These are phyloP conservation scores for Vannuccia rotundouncinata DNA, from an alignment of 2,888 invertebrate species.

Conservation along the genomic window DNA sequence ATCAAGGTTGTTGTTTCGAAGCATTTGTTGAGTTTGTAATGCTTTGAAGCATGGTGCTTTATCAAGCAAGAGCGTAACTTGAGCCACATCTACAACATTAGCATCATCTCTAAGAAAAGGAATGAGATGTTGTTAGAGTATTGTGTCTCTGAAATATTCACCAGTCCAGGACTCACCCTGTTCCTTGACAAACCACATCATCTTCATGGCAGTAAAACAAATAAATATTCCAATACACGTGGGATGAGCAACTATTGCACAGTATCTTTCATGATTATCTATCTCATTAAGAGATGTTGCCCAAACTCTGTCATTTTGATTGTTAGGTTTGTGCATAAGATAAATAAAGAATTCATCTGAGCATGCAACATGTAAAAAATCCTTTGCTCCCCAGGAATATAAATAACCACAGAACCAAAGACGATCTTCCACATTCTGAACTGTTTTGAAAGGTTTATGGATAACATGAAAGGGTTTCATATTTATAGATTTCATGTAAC, in stretches of 20 bases:
- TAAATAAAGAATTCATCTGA: not conserved
- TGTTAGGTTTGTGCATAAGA: not conserved
- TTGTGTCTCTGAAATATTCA: not conserved
- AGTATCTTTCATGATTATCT: not conserved
- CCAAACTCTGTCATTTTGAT: constrained; percentile 7
- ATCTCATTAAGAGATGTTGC: constrained; percentile 2
- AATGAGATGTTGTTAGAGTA: not conserved
- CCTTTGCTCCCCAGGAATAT: not conserved
- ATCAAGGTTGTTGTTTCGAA: not conserved
- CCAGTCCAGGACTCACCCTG: constrained; percentile 2
- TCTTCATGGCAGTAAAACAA: not conserved
- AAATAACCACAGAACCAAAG: constrained; percentile 7
- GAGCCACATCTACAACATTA: not conserved
- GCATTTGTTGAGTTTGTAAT: not conserved
- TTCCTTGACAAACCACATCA: not conserved
- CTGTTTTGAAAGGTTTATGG: not conserved
- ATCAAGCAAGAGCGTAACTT: not conserved
- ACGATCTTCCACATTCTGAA: constrained; percentile 1
- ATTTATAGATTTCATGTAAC: not conserved
- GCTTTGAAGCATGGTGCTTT: constrained; percentile 16
- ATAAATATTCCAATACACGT: constrained; percentile 19
- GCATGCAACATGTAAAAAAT: constrained; percentile 11
- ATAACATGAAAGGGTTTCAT: constrained; percentile 7
- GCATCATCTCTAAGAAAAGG: not conserved
- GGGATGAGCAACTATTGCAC: not conserved